Percentiles rank a stretch among this genome's conserved stretches.
phyloP scores from a whole-genome alignment of 2,797 vertebrate genomes.

The Smutsia temminckii region DNA sequence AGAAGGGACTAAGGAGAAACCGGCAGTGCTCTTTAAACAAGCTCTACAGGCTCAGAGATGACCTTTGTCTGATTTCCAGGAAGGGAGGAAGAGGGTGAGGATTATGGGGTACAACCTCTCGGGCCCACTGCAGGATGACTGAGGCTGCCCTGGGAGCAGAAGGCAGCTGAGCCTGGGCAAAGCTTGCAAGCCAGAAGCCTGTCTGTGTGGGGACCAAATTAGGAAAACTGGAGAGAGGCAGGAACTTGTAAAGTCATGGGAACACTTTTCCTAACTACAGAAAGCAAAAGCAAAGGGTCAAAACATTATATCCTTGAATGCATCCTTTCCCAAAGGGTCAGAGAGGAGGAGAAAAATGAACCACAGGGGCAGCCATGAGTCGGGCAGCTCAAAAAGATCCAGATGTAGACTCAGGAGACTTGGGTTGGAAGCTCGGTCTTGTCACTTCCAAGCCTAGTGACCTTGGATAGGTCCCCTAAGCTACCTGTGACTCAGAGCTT shows the following conservation, averaged over 20 bases:
- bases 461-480: background rate
- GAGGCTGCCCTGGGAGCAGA: background rate
- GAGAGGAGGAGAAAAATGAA: background rate
- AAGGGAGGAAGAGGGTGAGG: background rate
- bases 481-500: background rate
- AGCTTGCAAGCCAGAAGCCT: background rate
- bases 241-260: background rate
- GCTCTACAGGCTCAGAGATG: background rate
- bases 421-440: background rate
- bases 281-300: background rate
- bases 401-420: background rate
- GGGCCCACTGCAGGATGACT: background rate
- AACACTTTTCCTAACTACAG: background rate
- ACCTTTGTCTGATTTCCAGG: background rate
- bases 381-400: background rate
- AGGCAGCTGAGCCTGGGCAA: background rate
- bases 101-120: background rate
- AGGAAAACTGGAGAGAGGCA: background rate
- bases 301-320: background rate
- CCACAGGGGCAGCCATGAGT: background rate
- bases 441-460: background rate
- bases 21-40: background rate
- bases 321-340: background rate
- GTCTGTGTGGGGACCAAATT: background rate
- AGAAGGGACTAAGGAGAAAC: background rate